These are phyloP conservation scores for Adelges cooleyi DNA, from an alignment of 1,140 invertebrate species.

Conservation along the genomic window DNA sequence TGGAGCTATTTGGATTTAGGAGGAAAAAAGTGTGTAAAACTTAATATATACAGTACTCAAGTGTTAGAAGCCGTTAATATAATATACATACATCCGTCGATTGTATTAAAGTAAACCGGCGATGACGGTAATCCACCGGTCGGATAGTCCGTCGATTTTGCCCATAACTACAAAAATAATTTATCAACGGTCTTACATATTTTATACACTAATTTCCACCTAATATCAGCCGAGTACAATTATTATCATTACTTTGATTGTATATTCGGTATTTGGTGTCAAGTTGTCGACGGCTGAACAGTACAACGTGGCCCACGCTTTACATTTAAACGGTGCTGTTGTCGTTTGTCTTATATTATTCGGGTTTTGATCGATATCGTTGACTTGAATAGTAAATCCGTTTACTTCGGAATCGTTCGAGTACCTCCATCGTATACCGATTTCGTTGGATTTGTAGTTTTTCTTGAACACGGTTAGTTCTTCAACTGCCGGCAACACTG, in stretches of 20 bases:
- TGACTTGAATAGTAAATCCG: background rate
- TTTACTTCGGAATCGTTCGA: background rate
- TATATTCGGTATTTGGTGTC: background rate
- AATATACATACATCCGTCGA: background rate
- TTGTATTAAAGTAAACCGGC: background rate
- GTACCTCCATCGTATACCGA: constrained; percentile 4
- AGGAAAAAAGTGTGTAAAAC: no score
- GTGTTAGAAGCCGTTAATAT: no score
- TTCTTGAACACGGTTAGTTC: background rate
- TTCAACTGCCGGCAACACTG: background rate
- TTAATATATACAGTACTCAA: no score
- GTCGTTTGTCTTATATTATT: background rate
- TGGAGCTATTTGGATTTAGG: background rate
- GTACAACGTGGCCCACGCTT: background rate
- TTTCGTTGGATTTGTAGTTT: background rate
- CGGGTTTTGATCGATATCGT: background rate
- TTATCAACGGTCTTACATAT: no score
- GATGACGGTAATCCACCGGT: background rate
- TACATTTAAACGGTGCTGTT: background rate
- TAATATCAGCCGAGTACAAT: background rate
- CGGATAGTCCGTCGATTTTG: background rate
- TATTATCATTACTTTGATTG: background rate
- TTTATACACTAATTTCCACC: background rate
- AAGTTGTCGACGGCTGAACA: background rate
- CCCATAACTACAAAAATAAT: background rate